Evolutionary conservation across 2,797 vertebrate genomes (phyloP), one percentile per base, ranked within the genome.

Genomic region (Sphaeramia orbicularis): DNA sequence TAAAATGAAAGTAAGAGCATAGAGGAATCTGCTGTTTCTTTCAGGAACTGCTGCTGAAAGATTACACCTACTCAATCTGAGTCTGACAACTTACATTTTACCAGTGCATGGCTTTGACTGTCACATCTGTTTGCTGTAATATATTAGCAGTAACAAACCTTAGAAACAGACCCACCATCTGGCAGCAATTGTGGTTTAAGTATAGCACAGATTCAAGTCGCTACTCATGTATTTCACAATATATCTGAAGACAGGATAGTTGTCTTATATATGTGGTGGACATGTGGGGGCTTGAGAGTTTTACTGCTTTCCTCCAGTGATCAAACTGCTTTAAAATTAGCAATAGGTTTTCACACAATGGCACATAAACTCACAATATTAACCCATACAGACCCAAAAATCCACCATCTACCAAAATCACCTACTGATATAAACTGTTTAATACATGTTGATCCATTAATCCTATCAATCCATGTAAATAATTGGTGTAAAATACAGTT

Each of bases 81-180:
- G 18, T 18, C 24, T 65, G 58, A 65, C 52, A 48, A 45, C 59
- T 45, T 66, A 58, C 42, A 44, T 76, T 79, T 52, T 15, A 65
- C 27, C 30, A 57, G 27, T 18, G 40, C 11, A 15, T 63, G 30
- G 61, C 60, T 48, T 19, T 41, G 57, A 49, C 35, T 42, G 38
- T 41, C 59, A 58, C 80, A 86, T 82, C 76, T 84, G 76, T 61
- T 16, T 49, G 37, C 44, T 5, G 19, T 64, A 45, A 78, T 78
- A 50, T 54, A 83, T 70, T 55, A 78, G 59, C 21, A 62, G 37
- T 19, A 70, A 73, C 66, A 75, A 69, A 76, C 71, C 59, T 64
- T 44, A 55, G 30, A 70, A 64, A 80, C 44, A 58, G 48, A 80
- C 53, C 14, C 61, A 61, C 63, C 85, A 84, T 89, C 75, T 86